Base-by-base conservation (phyloP, 2,797 vertebrate genomes). In the Astyanax mexicanus region DNA sequence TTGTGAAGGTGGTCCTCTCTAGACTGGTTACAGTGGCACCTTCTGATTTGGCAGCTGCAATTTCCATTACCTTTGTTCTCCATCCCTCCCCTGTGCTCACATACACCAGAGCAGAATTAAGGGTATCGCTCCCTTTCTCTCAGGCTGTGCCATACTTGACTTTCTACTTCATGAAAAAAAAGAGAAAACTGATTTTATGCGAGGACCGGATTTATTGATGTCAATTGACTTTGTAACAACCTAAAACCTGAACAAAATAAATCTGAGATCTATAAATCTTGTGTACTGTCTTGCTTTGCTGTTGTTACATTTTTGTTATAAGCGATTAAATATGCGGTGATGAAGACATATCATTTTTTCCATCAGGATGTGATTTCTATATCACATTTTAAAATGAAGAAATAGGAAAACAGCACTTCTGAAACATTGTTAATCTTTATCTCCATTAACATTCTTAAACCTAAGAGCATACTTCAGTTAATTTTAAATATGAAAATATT, bases 191-290 rank as follows among this genome's bases (percentile, higher is more conserved):
- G 64, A 69, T 79, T 23, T n/a, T 82, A 82, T 37, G 62, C 32
- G 85, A 32, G 23, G 21, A 67, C 70, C 67, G 77, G 35, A 76
- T 85, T 72, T 80, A 79, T 84, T 80, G 83, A 57, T 80, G 47
- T 62, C 2, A 70, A 79, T 71, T 84, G 23, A 75, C 65, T 78
- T 69, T 74, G 57, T 81, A 68, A 81, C 83, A 85, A 68, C 69
- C 61, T 66, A 38, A 89, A 82, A 69, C 45, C 29, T 79, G 29
- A 89, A 87, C 77, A 19, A 85, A 93, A 91, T 89, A 89, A 89
- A 91, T 89, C 88, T 88, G 88, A 89, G 80, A 69, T 81, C 67
- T 69, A 67, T 67, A 81, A 65, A 51, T 12, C 62, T 19, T 65
- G 65, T 72, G n/a, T 83, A 17, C 38, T 29, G 55, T 32, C 54